Percentiles rank a stretch among this genome's conserved stretches.
Evolutionary conservation across 1,140 invertebrate genomes (phyloP).

Genomic region (Zaprionus ornatus): DNA sequence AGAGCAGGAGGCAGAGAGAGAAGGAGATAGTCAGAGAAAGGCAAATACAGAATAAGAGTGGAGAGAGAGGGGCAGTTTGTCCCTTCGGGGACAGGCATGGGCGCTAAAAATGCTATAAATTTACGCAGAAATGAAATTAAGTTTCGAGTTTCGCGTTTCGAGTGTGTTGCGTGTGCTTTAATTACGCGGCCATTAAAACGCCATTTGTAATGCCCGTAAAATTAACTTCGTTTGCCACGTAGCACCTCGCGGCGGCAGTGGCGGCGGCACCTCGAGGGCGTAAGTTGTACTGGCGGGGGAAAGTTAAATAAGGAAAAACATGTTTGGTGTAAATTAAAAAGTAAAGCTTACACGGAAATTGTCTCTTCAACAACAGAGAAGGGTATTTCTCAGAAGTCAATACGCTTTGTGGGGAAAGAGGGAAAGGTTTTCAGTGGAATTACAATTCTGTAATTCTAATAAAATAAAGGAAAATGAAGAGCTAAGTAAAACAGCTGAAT

Average conservation of each 20-base stretch:
- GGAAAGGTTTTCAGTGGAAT: no score
- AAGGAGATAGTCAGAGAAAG: not conserved
- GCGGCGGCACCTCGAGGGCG: not conserved
- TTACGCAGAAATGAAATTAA: slow-evolving; percentile 51
- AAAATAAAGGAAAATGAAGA: no score
- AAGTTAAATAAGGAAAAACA: slow-evolving; percentile 2
- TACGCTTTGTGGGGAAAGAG: not conserved
- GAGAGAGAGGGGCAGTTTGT: not conserved
- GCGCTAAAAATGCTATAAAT: slow-evolving; percentile 48
- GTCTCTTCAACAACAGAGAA: not conserved
- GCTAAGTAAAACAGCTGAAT: no score
- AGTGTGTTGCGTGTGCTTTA: slow-evolving; percentile 54
- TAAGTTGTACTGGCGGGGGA: not conserved
- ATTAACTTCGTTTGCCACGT: slow-evolving; percentile 54
- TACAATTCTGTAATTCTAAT: no score
- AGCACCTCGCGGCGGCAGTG: not conserved
- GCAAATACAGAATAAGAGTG: not conserved
- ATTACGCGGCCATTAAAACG: slow-evolving; percentile 47
- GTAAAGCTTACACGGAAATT: not conserved
- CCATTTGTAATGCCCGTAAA: slow-evolving; percentile 48
- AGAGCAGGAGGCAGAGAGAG: not conserved
- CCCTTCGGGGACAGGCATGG: not conserved
- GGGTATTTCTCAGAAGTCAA: not conserved
- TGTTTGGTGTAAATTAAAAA: slow-evolving; percentile 30
- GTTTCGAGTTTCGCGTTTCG: slow-evolving; percentile 43